A percentile compares a stretch with the other conserved stretches of the same genome.
Conservation (phyloP, 2,888 invertebrate species). For the Gymnoscelis rufifasciata region DNA sequence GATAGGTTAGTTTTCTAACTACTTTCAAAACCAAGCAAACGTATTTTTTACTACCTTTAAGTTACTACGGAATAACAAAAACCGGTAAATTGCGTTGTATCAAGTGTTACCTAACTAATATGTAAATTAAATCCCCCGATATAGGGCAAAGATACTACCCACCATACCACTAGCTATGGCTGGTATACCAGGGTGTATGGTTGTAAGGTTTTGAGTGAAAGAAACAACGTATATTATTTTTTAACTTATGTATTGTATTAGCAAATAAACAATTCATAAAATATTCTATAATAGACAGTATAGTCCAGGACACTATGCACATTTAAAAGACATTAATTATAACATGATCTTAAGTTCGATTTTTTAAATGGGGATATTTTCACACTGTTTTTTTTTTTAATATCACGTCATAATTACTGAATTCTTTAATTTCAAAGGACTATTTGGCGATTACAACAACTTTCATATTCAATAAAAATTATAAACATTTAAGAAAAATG, state of each 20-base stretch:
- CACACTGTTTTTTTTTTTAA: constrained; percentile 10
- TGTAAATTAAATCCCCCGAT: too few relatives aligned
- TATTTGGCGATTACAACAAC: constrained; percentile 66
- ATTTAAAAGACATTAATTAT: constrained; percentile 44
- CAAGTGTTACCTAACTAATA: too few relatives aligned
- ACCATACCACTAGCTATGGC: too few relatives aligned
- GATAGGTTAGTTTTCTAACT: too few relatives aligned
- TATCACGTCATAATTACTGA: constrained; percentile 38
- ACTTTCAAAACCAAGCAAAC: too few relatives aligned
- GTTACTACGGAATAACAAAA: too few relatives aligned
- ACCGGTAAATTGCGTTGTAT: too few relatives aligned
- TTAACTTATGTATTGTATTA: constrained; percentile 79
- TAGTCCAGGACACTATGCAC: constrained; percentile 60
- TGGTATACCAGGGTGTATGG: too few relatives aligned
- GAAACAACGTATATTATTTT: constrained; percentile 43
- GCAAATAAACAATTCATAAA: constrained; percentile 80
- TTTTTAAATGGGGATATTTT: constrained; percentile 1
- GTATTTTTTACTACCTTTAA: too few relatives aligned
- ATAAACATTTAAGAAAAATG: constrained; percentile 74
- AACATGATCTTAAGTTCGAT: constrained; percentile 35
- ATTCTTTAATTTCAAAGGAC: constrained; percentile 33
- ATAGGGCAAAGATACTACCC: too few relatives aligned
- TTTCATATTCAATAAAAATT: constrained; percentile 57
- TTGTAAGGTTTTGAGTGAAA: constrained; percentile 7
- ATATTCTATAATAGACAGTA: constrained; percentile 72